Evolutionary conservation across 2,888 invertebrate genomes (phyloP), one percentile per base, ranked within the genome.

Genomic region (Ischnus inquisitorius): DNA sequence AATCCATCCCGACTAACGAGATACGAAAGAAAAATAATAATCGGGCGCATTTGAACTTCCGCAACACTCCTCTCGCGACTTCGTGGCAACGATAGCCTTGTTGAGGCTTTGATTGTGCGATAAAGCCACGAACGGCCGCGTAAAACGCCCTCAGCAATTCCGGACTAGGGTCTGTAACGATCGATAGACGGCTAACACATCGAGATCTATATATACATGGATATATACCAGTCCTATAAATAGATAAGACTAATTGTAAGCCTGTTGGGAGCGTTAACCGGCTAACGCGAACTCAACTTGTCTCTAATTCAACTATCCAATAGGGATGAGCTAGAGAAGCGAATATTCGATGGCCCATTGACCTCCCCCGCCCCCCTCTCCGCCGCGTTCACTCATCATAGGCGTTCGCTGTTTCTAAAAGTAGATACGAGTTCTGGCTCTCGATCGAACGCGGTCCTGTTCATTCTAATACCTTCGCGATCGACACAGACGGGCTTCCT

Each of bases 211-310:
- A 16, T 19, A 68, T 51, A 22, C 28, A 43, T 12, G 16, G 19
- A 39, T 28, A 14, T 8, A 46, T 10, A 10, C 22, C 10, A 22
- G 34, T 65, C 12, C 51, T 79, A 65, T 72, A 79, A 71, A 79
- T 71, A 79, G 71, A 69, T 39, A 6, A 46, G 46, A 28, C 28
- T 72, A 54, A 79, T 79, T 72, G 79, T 65, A 43, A 65, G 65
- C 41, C 65, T 6, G 43, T 34, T 54, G 54, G 54, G 64, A 64
- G 71, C 64, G 51, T 72, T 72, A 79, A 72, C 71, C 65, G 64
- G 54, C 48, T 62, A 46, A 48, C 65, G 43, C 14, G 65, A 22
- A 19, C 16, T 43, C 43, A 54, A 25, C 22, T 65, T n/a, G 51
- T 10, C 22, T 25, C 51, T 39, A 51, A 54, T 46, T 74, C 41